Conservation (phyloP, 1,140 invertebrate genomes). For the Holotrichia oblita region DNA sequence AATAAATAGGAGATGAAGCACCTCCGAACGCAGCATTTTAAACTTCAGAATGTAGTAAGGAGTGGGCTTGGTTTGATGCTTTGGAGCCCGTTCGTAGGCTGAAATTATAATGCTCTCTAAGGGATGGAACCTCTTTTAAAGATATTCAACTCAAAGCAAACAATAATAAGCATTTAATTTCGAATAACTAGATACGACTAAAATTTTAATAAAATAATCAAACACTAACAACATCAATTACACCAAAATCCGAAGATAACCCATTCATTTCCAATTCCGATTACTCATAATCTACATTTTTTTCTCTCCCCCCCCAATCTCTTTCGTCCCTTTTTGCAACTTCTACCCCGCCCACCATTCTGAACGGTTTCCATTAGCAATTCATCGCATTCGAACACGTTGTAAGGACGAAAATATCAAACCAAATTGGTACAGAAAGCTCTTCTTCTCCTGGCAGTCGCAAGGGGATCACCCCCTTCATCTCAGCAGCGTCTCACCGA, state of each 20-base stretch:
- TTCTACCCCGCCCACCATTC: not conserved
- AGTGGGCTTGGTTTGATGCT: no score
- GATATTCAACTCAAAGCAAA: no score
- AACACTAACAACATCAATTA: constrained; percentile 1
- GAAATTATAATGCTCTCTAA: no score
- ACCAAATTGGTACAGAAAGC: not conserved
- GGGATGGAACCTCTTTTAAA: no score
- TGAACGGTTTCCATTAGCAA: not conserved
- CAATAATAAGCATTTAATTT: no score
- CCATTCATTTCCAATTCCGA: not conserved
- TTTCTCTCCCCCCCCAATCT: no score
- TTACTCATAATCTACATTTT: not conserved
- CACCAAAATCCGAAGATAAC: no score
- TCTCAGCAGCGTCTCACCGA: not conserved
- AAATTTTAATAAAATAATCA: not conserved
- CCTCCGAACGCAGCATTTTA: no score
- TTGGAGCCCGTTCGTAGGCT: no score
- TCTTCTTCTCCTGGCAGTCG: not conserved
- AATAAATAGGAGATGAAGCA: no score
- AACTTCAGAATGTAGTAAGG: no score
- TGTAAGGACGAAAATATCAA: not conserved
- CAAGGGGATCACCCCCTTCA: not conserved
- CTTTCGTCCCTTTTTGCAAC: not conserved
- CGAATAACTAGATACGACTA: not conserved
- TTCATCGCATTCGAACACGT: constrained; percentile 12